A percentile compares a stretch with the other conserved stretches of the same genome.
phyloP scores from a whole-genome alignment of 2,113 vertebrate species.

The Australoheros scitulus region DNA sequence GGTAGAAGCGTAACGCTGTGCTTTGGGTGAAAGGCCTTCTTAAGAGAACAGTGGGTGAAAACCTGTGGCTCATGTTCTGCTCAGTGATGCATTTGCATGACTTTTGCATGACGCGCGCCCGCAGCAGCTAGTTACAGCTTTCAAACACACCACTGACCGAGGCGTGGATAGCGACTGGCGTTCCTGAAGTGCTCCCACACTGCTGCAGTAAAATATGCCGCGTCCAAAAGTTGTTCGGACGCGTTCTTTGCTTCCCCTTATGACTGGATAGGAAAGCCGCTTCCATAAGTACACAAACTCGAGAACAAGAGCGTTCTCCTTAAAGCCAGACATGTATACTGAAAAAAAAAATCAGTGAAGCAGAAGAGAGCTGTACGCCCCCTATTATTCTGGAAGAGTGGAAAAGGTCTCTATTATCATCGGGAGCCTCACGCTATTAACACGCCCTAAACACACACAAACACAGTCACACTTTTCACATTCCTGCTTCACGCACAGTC shows the following conservation, averaged over 20 bases:
- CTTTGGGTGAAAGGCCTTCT: not conserved
- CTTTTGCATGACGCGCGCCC: slow-evolving; percentile 62
- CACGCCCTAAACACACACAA: not conserved
- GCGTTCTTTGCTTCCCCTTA: not conserved
- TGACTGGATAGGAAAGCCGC: not conserved
- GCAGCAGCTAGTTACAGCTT: slow-evolving; percentile 57
- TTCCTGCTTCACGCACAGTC: no score
- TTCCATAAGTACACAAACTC: not conserved
- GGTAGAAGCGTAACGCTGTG: not conserved
- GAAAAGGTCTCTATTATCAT: not conserved
- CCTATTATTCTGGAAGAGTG: no score
- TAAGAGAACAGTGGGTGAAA: not conserved
- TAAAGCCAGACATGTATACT: not conserved
- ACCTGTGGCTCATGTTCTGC: not conserved
- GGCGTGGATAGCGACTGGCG: not conserved
- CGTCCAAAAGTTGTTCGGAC: not conserved
- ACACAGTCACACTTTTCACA: not conserved
- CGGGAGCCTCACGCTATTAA: not conserved
- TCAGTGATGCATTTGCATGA: slow-evolving; percentile 62
- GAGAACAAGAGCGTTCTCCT: no score
- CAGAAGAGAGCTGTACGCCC: no score
- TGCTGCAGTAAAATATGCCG: not conserved
- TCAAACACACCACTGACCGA: slow-evolving; percentile 11
- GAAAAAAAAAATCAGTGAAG: not conserved
- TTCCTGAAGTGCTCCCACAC: slow-evolving; percentile 6